phyloP scores from a whole-genome alignment of 2,113 vertebrate genomes.

The Neodon shergylaensis region DNA sequence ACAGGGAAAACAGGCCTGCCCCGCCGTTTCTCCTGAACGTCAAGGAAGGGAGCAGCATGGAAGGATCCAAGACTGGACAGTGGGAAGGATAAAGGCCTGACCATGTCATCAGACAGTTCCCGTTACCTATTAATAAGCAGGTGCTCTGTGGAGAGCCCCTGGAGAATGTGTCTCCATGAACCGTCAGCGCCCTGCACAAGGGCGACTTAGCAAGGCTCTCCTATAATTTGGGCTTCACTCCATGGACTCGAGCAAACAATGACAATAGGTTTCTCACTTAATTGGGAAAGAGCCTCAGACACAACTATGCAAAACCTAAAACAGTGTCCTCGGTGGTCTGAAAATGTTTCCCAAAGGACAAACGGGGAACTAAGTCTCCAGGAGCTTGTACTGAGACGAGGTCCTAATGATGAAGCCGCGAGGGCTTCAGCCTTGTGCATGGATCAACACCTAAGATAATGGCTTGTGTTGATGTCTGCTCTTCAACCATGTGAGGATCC shows the following conservation, averaged over 20 bases:
- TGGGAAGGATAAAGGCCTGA: too few relatives aligned
- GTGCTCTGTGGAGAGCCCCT: neutral
- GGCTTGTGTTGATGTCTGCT: too few relatives aligned
- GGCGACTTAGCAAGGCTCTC: neutral
- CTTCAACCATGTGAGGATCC: too few relatives aligned
- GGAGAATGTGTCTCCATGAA: neutral
- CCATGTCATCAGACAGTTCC: neutral
- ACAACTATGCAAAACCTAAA: neutral
- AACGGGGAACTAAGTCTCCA: neutral
- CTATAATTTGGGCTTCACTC: slow-evolving; percentile 2
- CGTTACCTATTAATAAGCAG: neutral
- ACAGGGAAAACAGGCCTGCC: slow-evolving; percentile 42
- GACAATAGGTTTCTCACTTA: neutral
- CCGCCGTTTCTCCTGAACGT: slow-evolving; percentile 35
- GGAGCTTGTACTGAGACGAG: too few relatives aligned
- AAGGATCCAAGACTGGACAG: neutral
- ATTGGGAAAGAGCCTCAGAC: neutral
- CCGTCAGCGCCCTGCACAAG: neutral
- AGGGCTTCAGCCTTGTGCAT: too few relatives aligned
- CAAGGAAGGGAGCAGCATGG: neutral
- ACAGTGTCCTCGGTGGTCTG: neutral
- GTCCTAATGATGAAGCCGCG: too few relatives aligned
- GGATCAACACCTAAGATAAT: too few relatives aligned
- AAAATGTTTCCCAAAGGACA: neutral
- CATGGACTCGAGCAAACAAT: neutral